Evolutionary conservation across 2,797 vertebrate species (phyloP).

Genomic region (Morus bassanus): DNA sequence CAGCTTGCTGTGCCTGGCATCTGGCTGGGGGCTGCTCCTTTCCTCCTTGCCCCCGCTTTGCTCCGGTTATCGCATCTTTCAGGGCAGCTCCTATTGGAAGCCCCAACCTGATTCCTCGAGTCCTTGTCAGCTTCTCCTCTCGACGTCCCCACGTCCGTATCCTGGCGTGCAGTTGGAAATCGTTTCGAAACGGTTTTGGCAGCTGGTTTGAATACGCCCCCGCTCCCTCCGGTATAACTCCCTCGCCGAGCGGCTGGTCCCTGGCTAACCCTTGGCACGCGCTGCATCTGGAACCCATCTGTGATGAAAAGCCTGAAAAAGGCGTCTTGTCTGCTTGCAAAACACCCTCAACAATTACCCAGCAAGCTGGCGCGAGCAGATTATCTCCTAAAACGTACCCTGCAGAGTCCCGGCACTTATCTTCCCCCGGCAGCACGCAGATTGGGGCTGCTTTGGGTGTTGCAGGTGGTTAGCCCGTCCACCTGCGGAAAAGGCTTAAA

Average conservation of each 20-base stretch:
- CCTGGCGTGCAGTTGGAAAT: background rate
- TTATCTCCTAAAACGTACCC: background rate
- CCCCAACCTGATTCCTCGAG: background rate
- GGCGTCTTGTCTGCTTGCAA: background rate
- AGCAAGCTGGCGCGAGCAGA: background rate
- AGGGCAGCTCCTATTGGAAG: background rate
- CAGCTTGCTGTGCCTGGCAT: background rate
- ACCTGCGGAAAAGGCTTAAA: background rate
- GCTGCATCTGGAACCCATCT: background rate
- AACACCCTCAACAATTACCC: background rate
- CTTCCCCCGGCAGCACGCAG: accelerated
- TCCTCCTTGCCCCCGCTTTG: background rate
- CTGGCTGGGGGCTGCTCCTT: background rate
- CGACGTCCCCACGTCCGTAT: accelerated
- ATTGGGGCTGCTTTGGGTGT: background rate
- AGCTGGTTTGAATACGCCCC: background rate
- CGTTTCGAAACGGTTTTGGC: background rate
- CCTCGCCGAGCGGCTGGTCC: background rate
- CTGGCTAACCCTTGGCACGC: background rate
- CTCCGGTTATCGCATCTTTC: background rate
- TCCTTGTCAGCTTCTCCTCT: background rate
- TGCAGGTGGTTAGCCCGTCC: background rate
- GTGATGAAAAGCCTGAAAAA: background rate
- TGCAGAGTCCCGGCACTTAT: background rate
- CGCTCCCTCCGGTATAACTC: background rate